A percentile compares a stretch with the other conserved stretches of the same genome.
Conservation (phyloP, 2,888 invertebrate genomes). For the Diaphora mendica region DNA sequence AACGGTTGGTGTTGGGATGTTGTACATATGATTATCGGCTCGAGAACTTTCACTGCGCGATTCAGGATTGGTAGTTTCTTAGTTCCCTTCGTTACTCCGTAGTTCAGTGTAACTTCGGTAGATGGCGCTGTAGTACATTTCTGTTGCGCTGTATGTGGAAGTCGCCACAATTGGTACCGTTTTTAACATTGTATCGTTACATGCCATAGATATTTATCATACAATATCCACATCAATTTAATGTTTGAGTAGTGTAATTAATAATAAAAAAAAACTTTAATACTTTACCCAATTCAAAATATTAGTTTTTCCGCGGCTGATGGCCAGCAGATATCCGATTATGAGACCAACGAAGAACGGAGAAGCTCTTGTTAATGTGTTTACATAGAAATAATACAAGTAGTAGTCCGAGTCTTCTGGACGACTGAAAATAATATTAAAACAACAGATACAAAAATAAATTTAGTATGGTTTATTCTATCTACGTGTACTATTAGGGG, state of each 20-base stretch:
- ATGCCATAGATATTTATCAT: too few species aligned
- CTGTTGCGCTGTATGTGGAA: too few species aligned
- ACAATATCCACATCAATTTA: too few species aligned
- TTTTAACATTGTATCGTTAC: too few species aligned
- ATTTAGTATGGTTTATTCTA: not conserved
- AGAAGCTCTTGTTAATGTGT: conserved; percentile 64
- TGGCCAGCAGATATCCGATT: conserved; percentile 67
- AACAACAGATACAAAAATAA: not conserved
- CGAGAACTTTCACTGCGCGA: too few species aligned
- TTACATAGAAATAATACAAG: conserved; percentile 60
- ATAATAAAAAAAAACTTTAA: not conserved
- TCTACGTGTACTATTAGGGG: not conserved
- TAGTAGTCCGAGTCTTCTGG: conserved; percentile 40
- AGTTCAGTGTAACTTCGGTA: too few species aligned
- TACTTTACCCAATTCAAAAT: conserved; percentile 56
- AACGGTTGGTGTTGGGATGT: too few species aligned
- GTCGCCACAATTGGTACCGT: too few species aligned
- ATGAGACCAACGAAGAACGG: conserved; percentile 75
- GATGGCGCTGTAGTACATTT: too few species aligned
- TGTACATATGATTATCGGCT: too few species aligned
- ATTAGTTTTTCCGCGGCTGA: conserved; percentile 54
- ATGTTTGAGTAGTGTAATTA: not conserved
- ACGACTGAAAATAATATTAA: conserved; percentile 41
- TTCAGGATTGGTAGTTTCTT: too few species aligned
- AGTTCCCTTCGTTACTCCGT: too few species aligned